Base-by-base conservation (phyloP, 2,113 vertebrate genomes). In the Fregata magnificens region DNA sequence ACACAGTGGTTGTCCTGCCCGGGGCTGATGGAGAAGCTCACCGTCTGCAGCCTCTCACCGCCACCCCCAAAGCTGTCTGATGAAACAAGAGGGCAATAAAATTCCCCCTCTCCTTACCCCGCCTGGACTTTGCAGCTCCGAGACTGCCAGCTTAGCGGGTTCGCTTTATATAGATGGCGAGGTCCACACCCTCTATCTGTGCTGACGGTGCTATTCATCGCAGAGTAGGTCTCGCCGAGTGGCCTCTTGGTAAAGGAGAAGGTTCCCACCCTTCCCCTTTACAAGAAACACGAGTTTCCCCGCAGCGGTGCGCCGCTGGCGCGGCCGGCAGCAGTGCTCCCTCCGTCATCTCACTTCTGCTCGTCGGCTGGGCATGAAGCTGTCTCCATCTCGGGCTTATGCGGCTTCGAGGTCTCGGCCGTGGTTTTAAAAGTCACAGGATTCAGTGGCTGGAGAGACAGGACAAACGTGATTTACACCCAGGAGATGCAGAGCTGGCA, bases 131-230 rank as follows among this genome's bases (percentile, higher is more conserved):
- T 2, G 9, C 61, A 17, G 91, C 66, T 74, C 61, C 11, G 3
- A 13, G 10, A 1, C 34, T 6, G 38, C 61, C 0, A 3, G 69
- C 73, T 36, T 34, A 11, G 29, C 0, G 0, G 34, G 69, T 74
- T 79, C 8, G 38, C 77, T 96, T 96, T 96, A 93, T 96, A 87
- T 36, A 32, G 45, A 26, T 29, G 34, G 16, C 0, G 4, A 45
- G 95, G 71, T 76, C 96, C 90, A 95, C 26, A 91, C 95, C 94
- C 78, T 80, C 81, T 82, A 1, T 52, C 89, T 80, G 32, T 4
- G 14, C 79, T 78, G 78, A 16, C 6, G 10, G 82, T 2, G 3
- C n/a, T 14, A 10, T 28, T 45, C 17, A 0, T 24, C 5, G 16
- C 7, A 8, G 4, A 92, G 31, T 26, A 1, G 65, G 42, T 26